Percentiles rank a stretch among this genome's conserved stretches.
These are phyloP conservation scores for Oryzias sinensis DNA, from an alignment of 2,797 vertebrate genomes.

Conservation along the genomic window DNA sequence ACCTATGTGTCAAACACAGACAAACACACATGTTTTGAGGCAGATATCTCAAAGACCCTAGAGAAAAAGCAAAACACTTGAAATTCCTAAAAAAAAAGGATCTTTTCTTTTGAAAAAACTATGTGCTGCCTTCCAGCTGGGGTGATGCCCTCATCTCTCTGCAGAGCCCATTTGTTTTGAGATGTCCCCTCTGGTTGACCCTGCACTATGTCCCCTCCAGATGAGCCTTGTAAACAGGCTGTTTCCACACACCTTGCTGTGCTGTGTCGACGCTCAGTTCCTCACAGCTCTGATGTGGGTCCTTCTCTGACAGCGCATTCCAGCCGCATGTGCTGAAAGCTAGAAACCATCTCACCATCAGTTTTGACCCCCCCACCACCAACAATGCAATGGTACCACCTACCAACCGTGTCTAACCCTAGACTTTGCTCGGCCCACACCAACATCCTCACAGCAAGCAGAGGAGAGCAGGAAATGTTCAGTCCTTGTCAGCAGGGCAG, in stretches of 20 bases:
- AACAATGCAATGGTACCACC: slow-evolving; percentile 60
- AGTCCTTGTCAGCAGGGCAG: slow-evolving; percentile 79
- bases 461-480: slow-evolving; percentile 81
- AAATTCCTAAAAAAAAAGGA: slow-evolving; percentile 61
- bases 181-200: slow-evolving; percentile 76
- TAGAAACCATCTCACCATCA: slow-evolving; percentile 73
- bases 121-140: slow-evolving; percentile 65
- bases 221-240: slow-evolving; percentile 80
- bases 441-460: slow-evolving; percentile 46
- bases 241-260: slow-evolving; percentile 78
- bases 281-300: slow-evolving; percentile 71
- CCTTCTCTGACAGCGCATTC: slow-evolving; percentile 71
- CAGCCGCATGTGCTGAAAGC: slow-evolving; percentile 82
- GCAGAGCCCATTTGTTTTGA: slow-evolving; percentile 63
- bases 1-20: slow-evolving; percentile 33
- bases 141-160: slow-evolving; percentile 48
- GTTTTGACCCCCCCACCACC: slow-evolving; percentile 48
- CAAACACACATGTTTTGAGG: slow-evolving; percentile 18
- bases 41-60: slow-evolving; percentile 71
- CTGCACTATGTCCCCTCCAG: slow-evolving; percentile 68
- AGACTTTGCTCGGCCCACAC: slow-evolving; percentile 39
- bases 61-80: slow-evolving; percentile 57
- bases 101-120: slow-evolving; percentile 54
- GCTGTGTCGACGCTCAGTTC: slow-evolving; percentile 74
- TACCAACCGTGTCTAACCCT: slow-evolving; percentile 40